A percentile compares a stretch with the other conserved stretches of the same genome.
These are phyloP conservation scores for Sinodicranocentrus sp. DNA, from an alignment of 2,888 invertebrate species.

Conservation along the genomic window DNA sequence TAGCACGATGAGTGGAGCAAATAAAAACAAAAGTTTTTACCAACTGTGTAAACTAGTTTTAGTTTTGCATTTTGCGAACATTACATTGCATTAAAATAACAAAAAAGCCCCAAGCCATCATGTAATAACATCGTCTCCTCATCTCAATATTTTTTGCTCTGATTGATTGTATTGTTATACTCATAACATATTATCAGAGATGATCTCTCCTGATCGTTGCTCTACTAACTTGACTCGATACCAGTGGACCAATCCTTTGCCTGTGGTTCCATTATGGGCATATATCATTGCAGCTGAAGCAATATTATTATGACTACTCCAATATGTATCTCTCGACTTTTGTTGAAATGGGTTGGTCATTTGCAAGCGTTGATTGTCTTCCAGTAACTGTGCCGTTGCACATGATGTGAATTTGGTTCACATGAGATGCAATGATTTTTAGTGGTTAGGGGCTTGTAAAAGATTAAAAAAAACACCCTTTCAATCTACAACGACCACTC, in stretches of 20 bases:
- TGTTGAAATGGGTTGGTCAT: slow-evolving; percentile 32
- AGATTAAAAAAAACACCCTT: background rate
- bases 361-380: background rate
- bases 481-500: background rate
- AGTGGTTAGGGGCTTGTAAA: background rate
- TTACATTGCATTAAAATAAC: too few species aligned
- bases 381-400: slow-evolving; percentile 11
- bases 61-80: too few species aligned
- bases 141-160: slow-evolving; percentile 22
- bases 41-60: too few species aligned
- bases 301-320: background rate
- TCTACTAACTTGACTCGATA: too few species aligned
- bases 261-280: slow-evolving; percentile 13
- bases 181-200: slow-evolving; percentile 1
- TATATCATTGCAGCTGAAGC: background rate
- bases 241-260: slow-evolving; percentile 38
- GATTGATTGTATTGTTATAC: slow-evolving; percentile 35
- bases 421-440: background rate
- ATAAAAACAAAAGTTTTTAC: background rate
- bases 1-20: too few species aligned
- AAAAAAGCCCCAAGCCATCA: background rate
- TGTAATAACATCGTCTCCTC: background rate
- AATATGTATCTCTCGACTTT: background rate
- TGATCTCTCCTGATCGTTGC: slow-evolving; percentile 1
- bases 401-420: background rate